Evolutionary conservation across 2,888 invertebrate species (phyloP).

Genomic region (Hirtodrosophila cameraria): DNA sequence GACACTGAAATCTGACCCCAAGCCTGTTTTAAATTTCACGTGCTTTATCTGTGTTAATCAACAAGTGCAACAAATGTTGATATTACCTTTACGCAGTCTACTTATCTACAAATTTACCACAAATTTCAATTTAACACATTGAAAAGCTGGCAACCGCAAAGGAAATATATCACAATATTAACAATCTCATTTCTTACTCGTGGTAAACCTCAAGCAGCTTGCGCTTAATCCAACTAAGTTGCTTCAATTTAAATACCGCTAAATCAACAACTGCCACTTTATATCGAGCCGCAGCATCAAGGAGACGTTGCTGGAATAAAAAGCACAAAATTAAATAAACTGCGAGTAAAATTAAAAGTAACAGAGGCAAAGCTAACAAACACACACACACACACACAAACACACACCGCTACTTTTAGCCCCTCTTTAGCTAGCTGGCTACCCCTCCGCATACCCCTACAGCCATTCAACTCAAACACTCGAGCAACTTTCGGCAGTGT

Average conservation of each 20-base stretch:
- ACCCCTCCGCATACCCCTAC: constrained; percentile 1
- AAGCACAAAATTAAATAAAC: constrained; percentile 83
- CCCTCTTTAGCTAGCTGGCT: not conserved
- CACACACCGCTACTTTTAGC: constrained; percentile 1
- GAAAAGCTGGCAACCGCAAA: too few species aligned
- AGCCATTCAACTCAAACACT: constrained; percentile 25
- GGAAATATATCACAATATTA: too few species aligned
- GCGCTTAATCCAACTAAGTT: constrained; percentile 71
- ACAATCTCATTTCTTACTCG: constrained; percentile 14
- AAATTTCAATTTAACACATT: too few species aligned
- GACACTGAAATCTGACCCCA: constrained; percentile 3
- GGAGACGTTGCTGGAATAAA: constrained; percentile 53
- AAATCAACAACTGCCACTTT: constrained; percentile 78
- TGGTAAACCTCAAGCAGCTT: constrained; percentile 59
- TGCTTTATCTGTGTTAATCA: not conserved
- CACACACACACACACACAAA: constrained; percentile 37
- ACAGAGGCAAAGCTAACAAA: constrained; percentile 51
- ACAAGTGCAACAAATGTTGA: too few species aligned
- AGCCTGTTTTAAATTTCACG: not conserved
- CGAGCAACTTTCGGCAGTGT: constrained; percentile 61
- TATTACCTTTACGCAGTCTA: too few species aligned
- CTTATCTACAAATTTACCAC: too few species aligned
- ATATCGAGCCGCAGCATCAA: constrained; percentile 31
- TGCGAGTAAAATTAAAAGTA: constrained; percentile 76
- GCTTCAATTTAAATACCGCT: constrained; percentile 79